Conservation (phyloP, 1,140 invertebrate species). For the Drosophila sucinea region DNA sequence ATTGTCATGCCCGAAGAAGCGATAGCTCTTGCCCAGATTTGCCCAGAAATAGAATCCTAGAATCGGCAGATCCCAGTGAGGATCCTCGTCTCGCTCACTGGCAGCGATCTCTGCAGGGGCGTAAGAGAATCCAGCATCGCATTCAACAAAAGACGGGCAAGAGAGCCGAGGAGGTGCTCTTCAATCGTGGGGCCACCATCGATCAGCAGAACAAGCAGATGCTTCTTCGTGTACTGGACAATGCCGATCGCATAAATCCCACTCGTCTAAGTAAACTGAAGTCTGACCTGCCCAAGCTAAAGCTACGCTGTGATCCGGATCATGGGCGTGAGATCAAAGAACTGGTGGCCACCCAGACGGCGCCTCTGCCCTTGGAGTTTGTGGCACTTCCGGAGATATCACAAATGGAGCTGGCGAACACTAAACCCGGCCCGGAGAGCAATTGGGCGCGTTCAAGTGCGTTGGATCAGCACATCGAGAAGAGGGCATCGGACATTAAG, state of each 20-base stretch:
- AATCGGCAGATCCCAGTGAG: neutral
- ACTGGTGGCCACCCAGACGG: constrained; percentile 39
- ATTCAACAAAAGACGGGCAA: constrained; percentile 60
- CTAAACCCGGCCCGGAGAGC: constrained; percentile 3
- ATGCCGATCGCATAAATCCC: constrained; percentile 41
- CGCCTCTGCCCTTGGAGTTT: constrained; percentile 36
- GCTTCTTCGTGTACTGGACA: constrained; percentile 55
- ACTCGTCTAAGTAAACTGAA: neutral
- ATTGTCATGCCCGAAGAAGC: neutral
- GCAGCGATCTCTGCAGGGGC: constrained; percentile 49
- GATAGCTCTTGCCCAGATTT: neutral
- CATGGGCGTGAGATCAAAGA: constrained; percentile 39
- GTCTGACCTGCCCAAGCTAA: constrained; percentile 12
- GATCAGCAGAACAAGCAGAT: constrained; percentile 58
- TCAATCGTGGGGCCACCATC: constrained; percentile 64
- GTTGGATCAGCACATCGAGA: constrained; percentile 25
- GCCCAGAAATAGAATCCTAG: neutral
- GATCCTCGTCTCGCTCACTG: constrained; percentile 57
- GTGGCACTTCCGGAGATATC: constrained; percentile 53
- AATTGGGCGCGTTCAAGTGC: constrained; percentile 46
- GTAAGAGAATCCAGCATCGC: constrained; percentile 36
- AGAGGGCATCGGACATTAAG: constrained; percentile 34
- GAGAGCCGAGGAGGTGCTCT: constrained; percentile 56
- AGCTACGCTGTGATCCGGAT: constrained; percentile 24
- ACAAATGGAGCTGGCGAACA: constrained; percentile 36